Conservation (phyloP, 2,797 vertebrate genomes). For the Sebastes melanostomus region DNA sequence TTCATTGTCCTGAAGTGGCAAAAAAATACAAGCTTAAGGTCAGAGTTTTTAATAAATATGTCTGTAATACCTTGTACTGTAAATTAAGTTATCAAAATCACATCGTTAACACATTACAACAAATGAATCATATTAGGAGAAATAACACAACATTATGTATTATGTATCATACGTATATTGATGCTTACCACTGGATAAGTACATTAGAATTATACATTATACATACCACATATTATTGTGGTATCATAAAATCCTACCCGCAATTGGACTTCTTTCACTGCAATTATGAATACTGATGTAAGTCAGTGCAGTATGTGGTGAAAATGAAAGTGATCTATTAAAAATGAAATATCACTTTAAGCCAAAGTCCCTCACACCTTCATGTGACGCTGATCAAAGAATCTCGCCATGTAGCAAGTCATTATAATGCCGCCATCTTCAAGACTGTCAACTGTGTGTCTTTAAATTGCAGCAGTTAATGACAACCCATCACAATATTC, state of each 20-base stretch:
- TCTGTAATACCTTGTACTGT: not conserved
- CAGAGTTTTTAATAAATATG: not conserved
- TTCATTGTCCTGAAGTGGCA: not conserved
- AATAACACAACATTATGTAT: not conserved
- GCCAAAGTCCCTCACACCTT: not conserved
- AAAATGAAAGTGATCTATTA: not conserved
- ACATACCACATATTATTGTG: not conserved
- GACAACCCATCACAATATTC: constrained; percentile 36
- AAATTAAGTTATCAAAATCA: not conserved
- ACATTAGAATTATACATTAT: not conserved
- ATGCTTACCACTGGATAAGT: not conserved
- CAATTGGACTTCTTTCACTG: not conserved
- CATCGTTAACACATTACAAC: not conserved
- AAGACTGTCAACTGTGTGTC: constrained; percentile 25
- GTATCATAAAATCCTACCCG: not conserved
- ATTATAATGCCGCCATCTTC: constrained; percentile 18
- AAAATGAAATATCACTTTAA: constrained; percentile 10
- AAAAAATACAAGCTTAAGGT: not conserved
- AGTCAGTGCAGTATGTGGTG: not conserved
- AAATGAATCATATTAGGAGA: not conserved
- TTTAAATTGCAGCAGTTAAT: constrained; percentile 23
- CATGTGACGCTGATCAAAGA: constrained; percentile 23
- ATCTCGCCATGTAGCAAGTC: constrained; percentile 21
- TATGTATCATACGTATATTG: not conserved
- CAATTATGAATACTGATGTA: not conserved